These are phyloP conservation scores for Chloroceryle amazona DNA, from an alignment of 2,797 vertebrate species.

Conservation along the genomic window DNA sequence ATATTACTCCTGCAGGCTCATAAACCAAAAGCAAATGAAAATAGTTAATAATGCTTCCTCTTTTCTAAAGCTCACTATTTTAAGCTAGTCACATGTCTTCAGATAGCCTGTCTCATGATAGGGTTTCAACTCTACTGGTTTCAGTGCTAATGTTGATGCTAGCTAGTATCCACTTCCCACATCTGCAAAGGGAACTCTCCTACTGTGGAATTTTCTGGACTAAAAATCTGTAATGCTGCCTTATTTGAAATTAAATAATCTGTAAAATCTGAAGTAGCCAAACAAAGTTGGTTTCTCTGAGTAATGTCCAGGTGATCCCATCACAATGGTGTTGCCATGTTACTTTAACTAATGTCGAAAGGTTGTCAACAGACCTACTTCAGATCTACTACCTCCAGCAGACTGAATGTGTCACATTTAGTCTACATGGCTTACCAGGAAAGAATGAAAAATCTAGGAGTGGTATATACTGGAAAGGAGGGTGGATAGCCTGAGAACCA, in stretches of 20 bases:
- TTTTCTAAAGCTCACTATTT: conserved; percentile 5
- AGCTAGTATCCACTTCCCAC: neutral
- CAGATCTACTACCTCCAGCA: neutral
- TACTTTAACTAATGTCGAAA: neutral
- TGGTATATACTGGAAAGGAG: neutral
- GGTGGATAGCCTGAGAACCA: neutral
- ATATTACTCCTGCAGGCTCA: neutral
- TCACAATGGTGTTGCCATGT: neutral
- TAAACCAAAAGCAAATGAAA: neutral
- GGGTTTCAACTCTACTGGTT: neutral
- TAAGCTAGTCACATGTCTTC: neutral
- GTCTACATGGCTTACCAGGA: neutral
- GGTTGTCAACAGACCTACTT: neutral
- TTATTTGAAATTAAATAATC: neutral
- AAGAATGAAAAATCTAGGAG: neutral
- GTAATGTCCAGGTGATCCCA: neutral
- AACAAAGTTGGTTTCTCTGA: neutral
- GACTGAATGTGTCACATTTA: neutral
- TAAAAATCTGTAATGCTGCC: neutral
- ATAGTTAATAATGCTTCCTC: neutral
- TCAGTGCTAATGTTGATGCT: neutral
- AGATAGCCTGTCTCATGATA: neutral
- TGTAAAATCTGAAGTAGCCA: neutral
- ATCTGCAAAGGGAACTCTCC: neutral
- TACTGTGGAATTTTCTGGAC: neutral